Base-by-base conservation (phyloP, 2,888 invertebrate genomes). In the Netelia virgata region DNA sequence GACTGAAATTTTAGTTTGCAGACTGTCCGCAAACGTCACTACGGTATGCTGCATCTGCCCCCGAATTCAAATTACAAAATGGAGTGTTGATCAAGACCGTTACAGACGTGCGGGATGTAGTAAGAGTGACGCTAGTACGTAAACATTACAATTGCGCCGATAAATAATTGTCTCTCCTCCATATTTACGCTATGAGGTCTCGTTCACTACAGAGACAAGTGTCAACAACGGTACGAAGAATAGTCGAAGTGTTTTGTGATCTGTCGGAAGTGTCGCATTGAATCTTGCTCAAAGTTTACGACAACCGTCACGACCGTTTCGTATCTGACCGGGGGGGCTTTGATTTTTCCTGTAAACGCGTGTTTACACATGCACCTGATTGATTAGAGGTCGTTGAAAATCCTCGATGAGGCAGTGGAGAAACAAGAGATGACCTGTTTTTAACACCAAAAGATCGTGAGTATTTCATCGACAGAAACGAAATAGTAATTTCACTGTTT, bases 11-110 rank as follows among this genome's bases (percentile, higher is more conserved):
- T 50, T 36, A 41, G 20, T 66, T 66, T 3, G 5, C 66, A 20
- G 8, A 20, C 5, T 47, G 18, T 0, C 66, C 50, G 47, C 18
- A 10, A 9, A 10, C 8, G n/a, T 6, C n/a, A 55, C 55, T 14
- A 18, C 14, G 16, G 23, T 18, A 53, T 16, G 20, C 55, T 66
- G 78, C 82, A 66, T 75, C 64, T 66, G 64, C 53, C 50, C 64
- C 70, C 28, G 20, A 75, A 84, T 84, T 84, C 72, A 82, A 84
- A 84, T 84, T 75, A 84, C 84, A 84, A 84, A 82, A 84, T 84
- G 84, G 84, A 84, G 82, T 36, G 73, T 78, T 64, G 74, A 70
- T 18, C 20, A 16, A 64, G 70, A 84, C 84, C 76, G 84, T 84
- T 84, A 82, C 66, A 61, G 66, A 70, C 41, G 53, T 53, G 61